A percentile compares a stretch with the other conserved stretches of the same genome.
These are phyloP conservation scores for Aix galericulata DNA, from an alignment of 2,113 vertebrate genomes.

Conservation along the genomic window DNA sequence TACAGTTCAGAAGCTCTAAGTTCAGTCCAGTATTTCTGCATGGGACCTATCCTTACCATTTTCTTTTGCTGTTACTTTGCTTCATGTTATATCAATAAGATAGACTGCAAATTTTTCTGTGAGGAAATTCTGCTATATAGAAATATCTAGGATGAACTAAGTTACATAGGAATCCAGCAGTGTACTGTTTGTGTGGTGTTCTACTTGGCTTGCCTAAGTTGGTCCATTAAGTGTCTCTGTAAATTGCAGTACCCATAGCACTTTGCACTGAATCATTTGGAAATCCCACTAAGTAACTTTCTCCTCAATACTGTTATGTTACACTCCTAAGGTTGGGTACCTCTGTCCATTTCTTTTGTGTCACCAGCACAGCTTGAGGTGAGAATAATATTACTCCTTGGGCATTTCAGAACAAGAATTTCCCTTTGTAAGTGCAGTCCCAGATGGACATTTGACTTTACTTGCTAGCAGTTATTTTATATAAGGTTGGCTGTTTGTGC, in stretches of 20 bases:
- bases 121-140: not conserved
- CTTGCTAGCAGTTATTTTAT: not conserved
- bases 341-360: not conserved
- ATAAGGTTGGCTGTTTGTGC: not conserved
- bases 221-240: not conserved
- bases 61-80: not conserved
- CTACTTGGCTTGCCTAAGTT: not conserved
- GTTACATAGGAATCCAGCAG: not conserved
- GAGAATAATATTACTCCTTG: not conserved
- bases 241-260: not conserved
- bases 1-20: not conserved
- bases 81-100: not conserved
- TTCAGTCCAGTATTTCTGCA: not conserved
- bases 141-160: not conserved
- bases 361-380: not conserved
- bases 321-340: not conserved
- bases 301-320: not conserved
- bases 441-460: not conserved
- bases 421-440: not conserved
- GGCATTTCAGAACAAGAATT: not conserved
- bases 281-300: not conserved
- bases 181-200: not conserved
- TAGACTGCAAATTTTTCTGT: not conserved
- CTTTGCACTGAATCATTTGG: not conserved
- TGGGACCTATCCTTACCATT: not conserved